Conservation (phyloP, 2,797 vertebrate species). For the Aeoliscus strigatus region DNA sequence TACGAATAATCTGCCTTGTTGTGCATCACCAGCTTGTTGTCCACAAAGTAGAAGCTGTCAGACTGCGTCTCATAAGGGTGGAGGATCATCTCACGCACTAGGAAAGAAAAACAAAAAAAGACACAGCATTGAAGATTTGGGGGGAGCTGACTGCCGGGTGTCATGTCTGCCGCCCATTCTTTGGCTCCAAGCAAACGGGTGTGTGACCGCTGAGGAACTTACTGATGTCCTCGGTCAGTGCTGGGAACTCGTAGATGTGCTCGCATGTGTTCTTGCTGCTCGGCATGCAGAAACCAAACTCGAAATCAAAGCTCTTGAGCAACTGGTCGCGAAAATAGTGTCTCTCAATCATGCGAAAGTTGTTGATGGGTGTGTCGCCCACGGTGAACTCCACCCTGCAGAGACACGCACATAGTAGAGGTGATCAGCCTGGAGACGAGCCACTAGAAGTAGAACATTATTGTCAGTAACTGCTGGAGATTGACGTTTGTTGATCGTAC, state of each 20-base stretch:
- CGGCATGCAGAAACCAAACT: constrained; percentile 98
- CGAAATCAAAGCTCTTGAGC: constrained; percentile 96
- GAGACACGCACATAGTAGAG: neutral
- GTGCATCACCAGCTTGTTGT: constrained; percentile 99
- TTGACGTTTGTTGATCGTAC: too few species aligned
- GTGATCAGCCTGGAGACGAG: too few species aligned
- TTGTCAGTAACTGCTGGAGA: too few species aligned
- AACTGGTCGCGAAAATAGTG: constrained; percentile 94
- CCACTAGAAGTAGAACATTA: too few species aligned
- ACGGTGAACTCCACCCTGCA: constrained; percentile 96
- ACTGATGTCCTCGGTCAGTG: constrained; percentile 95
- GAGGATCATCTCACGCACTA: constrained; percentile 95
- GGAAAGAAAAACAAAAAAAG: constrained; percentile 5
- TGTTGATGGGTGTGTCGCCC: constrained; percentile 94
- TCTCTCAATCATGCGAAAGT: constrained; percentile 98
- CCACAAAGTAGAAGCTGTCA: constrained; percentile 99
- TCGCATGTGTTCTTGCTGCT: constrained; percentile 98
- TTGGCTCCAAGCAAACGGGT: neutral
- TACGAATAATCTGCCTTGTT: constrained; percentile 99
- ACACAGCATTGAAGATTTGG: constrained; percentile 9
- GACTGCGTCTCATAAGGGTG: constrained; percentile 96
- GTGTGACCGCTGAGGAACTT: constrained; percentile 50
- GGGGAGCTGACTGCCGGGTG: neutral
- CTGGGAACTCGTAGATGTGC: constrained; percentile 96
- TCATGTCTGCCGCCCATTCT: constrained; percentile 4